Conservation (phyloP, 2,888 invertebrate species). For the Tetheella fluctuosa region DNA sequence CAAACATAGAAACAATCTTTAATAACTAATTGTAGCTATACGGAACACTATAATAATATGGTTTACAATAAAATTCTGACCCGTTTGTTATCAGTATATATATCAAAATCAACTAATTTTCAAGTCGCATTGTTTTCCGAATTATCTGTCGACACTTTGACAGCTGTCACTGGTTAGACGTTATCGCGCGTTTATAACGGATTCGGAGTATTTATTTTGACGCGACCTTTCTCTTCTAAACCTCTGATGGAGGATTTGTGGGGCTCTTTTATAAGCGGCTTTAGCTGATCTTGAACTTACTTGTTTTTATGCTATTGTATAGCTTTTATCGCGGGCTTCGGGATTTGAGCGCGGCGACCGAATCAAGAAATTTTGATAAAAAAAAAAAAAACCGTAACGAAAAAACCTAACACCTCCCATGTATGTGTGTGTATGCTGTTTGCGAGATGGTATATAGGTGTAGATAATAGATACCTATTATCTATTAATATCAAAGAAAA, state of each 20-base stretch:
- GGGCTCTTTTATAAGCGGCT: conserved; percentile 22
- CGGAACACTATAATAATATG: not conserved
- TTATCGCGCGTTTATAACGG: conserved; percentile 52
- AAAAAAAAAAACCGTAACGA: no score
- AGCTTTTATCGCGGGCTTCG: no score
- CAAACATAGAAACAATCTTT: no score
- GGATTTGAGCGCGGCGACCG: no score
- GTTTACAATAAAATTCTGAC: not conserved
- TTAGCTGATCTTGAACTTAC: not conserved
- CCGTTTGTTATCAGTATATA: not conserved
- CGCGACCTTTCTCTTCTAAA: conserved; percentile 52
- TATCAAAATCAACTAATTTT: conserved; percentile 21
- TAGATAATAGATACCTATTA: no score
- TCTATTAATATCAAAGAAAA: no score
- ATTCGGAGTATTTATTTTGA: conserved; percentile 39
- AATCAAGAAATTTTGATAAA: no score
- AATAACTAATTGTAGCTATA: not conserved
- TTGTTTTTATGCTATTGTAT: no score
- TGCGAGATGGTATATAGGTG: no score
- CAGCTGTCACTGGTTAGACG: conserved; percentile 58
- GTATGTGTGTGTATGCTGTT: no score
- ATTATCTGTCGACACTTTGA: conserved; percentile 61
- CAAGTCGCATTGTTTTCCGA: conserved; percentile 52
- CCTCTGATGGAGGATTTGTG: conserved; percentile 27
- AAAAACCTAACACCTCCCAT: no score